Evolutionary conservation across 2,797 vertebrate genomes (phyloP).

Genomic region (Leontocebus nigricollis): DNA sequence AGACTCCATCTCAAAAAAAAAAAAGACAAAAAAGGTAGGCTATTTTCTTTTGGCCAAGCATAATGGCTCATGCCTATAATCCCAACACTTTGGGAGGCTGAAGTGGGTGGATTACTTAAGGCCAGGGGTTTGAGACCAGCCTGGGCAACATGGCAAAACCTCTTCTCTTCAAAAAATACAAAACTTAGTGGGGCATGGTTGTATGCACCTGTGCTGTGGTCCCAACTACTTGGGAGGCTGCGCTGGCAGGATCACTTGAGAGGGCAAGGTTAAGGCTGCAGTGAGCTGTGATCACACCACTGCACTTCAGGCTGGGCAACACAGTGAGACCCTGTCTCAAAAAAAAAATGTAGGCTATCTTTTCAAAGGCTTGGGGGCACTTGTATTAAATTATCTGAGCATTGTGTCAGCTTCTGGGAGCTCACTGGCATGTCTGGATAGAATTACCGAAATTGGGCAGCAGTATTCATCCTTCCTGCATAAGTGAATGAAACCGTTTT

Average conservation of each 20-base stretch:
- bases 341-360: background rate
- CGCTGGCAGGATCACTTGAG: background rate
- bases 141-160: background rate
- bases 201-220: background rate
- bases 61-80: background rate
- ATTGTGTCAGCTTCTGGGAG: background rate
- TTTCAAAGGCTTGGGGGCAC: background rate
- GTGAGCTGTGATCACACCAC: background rate
- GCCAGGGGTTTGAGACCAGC: background rate
- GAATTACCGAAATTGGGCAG: background rate
- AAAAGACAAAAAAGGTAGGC: background rate
- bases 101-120: background rate
- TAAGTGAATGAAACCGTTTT: background rate
- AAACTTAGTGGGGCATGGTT: background rate
- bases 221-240: background rate
- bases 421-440: background rate
- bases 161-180: background rate
- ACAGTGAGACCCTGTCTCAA: background rate
- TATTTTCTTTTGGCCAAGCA: background rate
- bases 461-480: background rate
- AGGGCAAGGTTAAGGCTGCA: background rate
- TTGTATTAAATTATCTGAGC: background rate
- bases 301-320: no score
- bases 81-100: background rate
- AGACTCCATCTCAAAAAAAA: background rate